phyloP scores from a whole-genome alignment of 2,113 vertebrate genomes.

The Rhinopomastus cyanomelas region DNA sequence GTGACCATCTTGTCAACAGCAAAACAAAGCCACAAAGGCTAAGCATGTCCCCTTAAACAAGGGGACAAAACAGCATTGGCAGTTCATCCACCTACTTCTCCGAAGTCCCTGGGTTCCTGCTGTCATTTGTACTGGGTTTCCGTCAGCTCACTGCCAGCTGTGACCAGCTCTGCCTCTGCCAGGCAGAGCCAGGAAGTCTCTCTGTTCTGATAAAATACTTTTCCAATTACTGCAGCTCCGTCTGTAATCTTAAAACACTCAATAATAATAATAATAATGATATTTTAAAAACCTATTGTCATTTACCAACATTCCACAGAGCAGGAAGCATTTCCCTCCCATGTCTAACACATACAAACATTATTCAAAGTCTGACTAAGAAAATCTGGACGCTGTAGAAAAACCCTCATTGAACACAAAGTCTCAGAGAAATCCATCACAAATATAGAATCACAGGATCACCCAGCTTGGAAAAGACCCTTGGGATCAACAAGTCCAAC shows the following conservation, averaged over 20 bases:
- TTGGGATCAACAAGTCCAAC: too few relatives aligned
- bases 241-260: background rate
- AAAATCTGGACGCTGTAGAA: background rate
- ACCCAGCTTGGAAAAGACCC: too few relatives aligned
- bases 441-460: too few relatives aligned
- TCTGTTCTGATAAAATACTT: conserved; percentile 2
- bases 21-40: conserved; percentile 1
- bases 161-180: background rate
- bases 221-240: background rate
- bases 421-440: background rate
- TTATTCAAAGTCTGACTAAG: background rate
- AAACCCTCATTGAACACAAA: background rate
- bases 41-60: background rate
- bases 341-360: background rate
- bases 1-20: background rate
- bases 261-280: too few relatives aligned
- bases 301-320: background rate
- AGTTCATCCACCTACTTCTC: conserved; percentile 20
- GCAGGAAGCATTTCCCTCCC: background rate
- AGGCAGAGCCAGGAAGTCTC: conserved; percentile 26
- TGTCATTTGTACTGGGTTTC: background rate
- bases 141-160: background rate
- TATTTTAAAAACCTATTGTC: background rate
- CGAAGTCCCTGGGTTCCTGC: conserved; percentile 16
- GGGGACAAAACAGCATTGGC: background rate